Evolutionary conservation across 2,113 vertebrate species (phyloP).

Genomic region (Crotophaga sulcirostris): DNA sequence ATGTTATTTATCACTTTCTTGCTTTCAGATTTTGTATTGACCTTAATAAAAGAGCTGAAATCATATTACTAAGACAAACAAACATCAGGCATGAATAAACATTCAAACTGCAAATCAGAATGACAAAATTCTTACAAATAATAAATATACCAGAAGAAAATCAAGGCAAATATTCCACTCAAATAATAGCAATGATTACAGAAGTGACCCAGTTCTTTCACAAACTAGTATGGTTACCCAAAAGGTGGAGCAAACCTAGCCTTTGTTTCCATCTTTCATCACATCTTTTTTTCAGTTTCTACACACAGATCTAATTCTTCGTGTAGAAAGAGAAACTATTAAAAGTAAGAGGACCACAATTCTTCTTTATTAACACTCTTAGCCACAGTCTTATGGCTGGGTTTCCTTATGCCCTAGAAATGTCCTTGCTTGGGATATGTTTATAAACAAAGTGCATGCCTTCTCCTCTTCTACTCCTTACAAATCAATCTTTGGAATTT

Average conservation of each 20-base stretch:
- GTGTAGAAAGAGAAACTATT: slow-evolving; percentile 21
- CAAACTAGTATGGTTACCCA: neutral
- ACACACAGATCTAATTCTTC: neutral
- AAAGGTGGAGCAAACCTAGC: neutral
- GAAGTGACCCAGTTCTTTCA: neutral
- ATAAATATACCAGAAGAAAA: neutral
- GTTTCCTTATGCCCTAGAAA: slow-evolving; percentile 31
- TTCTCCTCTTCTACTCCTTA: neutral
- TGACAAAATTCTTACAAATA: neutral
- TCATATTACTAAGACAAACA: neutral
- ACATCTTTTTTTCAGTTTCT: neutral
- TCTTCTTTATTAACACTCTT: slow-evolving; percentile 21
- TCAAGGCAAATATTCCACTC: neutral
- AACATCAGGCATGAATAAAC: neutral
- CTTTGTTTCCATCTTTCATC: neutral
- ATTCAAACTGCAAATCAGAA: neutral
- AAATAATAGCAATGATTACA: neutral
- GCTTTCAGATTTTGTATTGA: neutral
- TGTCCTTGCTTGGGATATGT: neutral
- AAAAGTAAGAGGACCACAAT: slow-evolving; percentile 9
- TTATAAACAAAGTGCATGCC: neutral
- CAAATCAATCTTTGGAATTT: slow-evolving; percentile 29
- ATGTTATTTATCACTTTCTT: neutral
- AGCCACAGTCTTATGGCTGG: neutral
- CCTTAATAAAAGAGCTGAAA: neutral